These are phyloP conservation scores for Rhingia rostrata DNA, from an alignment of 2,888 invertebrate species.

Conservation along the genomic window DNA sequence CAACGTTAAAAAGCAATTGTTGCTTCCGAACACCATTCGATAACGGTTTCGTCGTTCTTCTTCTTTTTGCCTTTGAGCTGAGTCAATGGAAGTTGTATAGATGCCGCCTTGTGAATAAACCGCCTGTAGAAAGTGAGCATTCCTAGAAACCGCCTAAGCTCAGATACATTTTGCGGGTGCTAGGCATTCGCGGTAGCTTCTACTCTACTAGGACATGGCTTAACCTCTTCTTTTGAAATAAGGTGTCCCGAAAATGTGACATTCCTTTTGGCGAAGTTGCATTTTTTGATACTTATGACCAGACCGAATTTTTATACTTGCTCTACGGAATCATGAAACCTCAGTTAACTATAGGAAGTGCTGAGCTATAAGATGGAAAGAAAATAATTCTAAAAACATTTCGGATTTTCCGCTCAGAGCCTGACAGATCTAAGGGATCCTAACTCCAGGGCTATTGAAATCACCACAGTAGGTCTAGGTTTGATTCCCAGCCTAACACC, in stretches of 20 bases:
- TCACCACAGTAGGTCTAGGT: too few relatives aligned
- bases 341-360: too few relatives aligned
- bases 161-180: constrained; percentile 47
- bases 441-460: too few relatives aligned
- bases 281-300: constrained; percentile 70
- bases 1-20: background rate
- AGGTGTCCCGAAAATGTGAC: constrained; percentile 52
- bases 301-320: constrained; percentile 74
- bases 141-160: constrained; percentile 65
- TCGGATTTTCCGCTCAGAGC: too few relatives aligned
- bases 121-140: constrained; percentile 71
- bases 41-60: background rate
- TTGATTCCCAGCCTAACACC: too few relatives aligned
- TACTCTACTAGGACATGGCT: constrained; percentile 59
- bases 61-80: background rate
- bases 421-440: too few relatives aligned
- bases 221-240: constrained; percentile 46
- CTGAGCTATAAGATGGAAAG: too few relatives aligned
- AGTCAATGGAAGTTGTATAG: background rate
- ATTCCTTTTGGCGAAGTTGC: constrained; percentile 25
- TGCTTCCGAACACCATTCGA: background rate
- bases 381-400: too few relatives aligned
- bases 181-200: constrained; percentile 38
- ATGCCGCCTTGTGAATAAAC: background rate
- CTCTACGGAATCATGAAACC: too few relatives aligned